Percentiles rank a stretch among this genome's conserved stretches.
phyloP scores from a whole-genome alignment of 2,888 invertebrate genomes.

The Drosophila lutescens region DNA sequence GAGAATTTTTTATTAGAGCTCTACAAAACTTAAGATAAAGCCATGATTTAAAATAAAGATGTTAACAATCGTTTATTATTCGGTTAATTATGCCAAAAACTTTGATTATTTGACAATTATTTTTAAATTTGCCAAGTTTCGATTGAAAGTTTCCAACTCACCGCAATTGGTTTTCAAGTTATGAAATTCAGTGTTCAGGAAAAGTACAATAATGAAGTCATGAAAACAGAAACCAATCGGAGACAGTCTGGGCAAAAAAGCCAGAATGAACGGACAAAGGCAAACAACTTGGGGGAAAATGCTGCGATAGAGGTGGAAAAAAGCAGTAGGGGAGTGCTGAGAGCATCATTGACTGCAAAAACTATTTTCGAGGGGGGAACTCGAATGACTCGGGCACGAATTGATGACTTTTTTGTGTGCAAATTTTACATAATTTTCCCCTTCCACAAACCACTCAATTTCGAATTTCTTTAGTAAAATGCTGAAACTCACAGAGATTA shows the following conservation, averaged over 20 bases:
- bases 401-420: constrained; percentile 19
- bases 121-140: constrained; percentile 11
- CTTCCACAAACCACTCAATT: constrained; percentile 69
- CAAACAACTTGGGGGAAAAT: constrained; percentile 14
- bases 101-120: constrained; percentile 20
- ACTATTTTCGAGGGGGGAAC: constrained; percentile 28
- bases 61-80: no score
- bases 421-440: constrained; percentile 66
- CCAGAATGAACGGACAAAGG: constrained; percentile 26
- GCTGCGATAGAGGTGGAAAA: neutral
- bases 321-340: constrained; percentile 8
- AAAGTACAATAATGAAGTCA: constrained; percentile 44
- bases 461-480: constrained; percentile 50
- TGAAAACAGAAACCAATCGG: constrained; percentile 41
- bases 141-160: constrained; percentile 11
- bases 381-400: constrained; percentile 51
- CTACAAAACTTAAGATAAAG: no score
- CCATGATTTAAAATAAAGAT: no score
- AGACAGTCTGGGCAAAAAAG: constrained; percentile 24
- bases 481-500: constrained; percentile 60
- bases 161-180: constrained; percentile 56
- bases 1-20: no score
- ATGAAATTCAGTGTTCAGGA: constrained; percentile 54
- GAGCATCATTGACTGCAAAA: constrained; percentile 27
- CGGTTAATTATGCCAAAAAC: constrained; percentile 17